Evolutionary conservation across 2,113 vertebrate species (phyloP), one percentile per base, ranked within the genome.

Genomic region (Cichladusa arquata): DNA sequence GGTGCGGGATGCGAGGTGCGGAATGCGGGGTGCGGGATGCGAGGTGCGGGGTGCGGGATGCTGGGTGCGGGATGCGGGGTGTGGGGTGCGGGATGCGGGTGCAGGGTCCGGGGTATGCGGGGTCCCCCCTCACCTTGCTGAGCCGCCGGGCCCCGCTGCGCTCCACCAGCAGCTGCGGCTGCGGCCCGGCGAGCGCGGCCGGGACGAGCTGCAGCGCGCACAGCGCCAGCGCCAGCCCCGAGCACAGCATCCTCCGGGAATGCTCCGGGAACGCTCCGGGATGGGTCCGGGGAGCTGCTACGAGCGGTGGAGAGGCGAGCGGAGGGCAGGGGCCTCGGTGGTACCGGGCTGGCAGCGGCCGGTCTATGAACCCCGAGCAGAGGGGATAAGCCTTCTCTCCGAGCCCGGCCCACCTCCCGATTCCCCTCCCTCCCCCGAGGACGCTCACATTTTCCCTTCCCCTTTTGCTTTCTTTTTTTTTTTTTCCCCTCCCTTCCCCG

Each of bases 131-230:
- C 69, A 96, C 97, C 97, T 91, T 64, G 67, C 34, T 6, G 44
- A 95, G 72, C 56, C 57, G 48, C n/a, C 72, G 28, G 79, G 71
- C 47, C 14, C 78, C 73, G 70, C 61, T 84, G 18, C 72, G 54
- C 90, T 94, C 83, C 81, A 91, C 73, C 83, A 92, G 40, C 54
- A 91, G 34, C 79, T 11, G 92, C 53, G 92, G 88, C 26, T n/a
- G 62, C 28, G 66, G 62, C 25, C 53, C 65, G 8, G 81, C 92
- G 2, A 86, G 81, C 19, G 54, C 92, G 40, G 79, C 67, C 47
- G 92, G 61, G 22, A 92, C 88, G 72, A 95, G 65, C 74, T 83
- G 94, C 54, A 97, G 73, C 5, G 82, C 90, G 45, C 81, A 84
- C 20, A 97, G 88, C 40, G 71, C 66, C 88, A 96, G 88, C 42